Base-by-base conservation (phyloP, 2,888 invertebrate genomes). In the Pomacea canaliculata region DNA sequence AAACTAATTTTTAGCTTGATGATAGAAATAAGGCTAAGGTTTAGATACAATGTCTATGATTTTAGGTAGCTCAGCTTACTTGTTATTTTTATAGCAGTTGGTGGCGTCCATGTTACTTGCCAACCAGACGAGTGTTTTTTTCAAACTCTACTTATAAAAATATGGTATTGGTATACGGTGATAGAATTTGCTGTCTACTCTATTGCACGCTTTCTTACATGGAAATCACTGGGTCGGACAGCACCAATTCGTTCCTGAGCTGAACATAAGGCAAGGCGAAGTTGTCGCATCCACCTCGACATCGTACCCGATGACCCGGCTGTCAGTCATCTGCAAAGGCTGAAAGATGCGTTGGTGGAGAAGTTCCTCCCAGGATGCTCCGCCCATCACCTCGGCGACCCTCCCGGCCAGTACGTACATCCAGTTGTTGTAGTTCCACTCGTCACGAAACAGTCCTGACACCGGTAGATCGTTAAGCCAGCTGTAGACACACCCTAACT, bases 181-280 rank as follows among this genome's bases (percentile, higher is more conserved):
- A 37, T 37, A 37, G 4, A 37, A 37, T 37, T 37, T 37, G 5
- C 37, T 37, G 5, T 37, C 37, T 37, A 37, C 37, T 37, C 37
- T 37, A 37, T 37, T 37, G 37, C 37, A 37, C 37, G 37, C 37
- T 37, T 37, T 37, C 5, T 16, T 49, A 73, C 73, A 16, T 16
- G 37, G 63, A 73, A 51, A 73, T 73, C 16, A 23, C n/a, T 8
- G 73, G 66, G 16, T 63, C 23, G 3, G 73, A 73, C 16, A 63
- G 23, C 23, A 66, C 23, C 37, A 73, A 48, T 19, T 63, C 65
- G 0, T 65, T 65, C 0, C 65, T 65, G 65, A 73, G 9, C 18
- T 65, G 63, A 46, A 65, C 66, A 66, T 73, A 73, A n/a, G 73
- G 73, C 56, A 27, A 48, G 48, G 73, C 73, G 49, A 73, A 65